Evolutionary conservation across 2,888 invertebrate species (phyloP).

Genomic region (Corythucha ciliata): DNA sequence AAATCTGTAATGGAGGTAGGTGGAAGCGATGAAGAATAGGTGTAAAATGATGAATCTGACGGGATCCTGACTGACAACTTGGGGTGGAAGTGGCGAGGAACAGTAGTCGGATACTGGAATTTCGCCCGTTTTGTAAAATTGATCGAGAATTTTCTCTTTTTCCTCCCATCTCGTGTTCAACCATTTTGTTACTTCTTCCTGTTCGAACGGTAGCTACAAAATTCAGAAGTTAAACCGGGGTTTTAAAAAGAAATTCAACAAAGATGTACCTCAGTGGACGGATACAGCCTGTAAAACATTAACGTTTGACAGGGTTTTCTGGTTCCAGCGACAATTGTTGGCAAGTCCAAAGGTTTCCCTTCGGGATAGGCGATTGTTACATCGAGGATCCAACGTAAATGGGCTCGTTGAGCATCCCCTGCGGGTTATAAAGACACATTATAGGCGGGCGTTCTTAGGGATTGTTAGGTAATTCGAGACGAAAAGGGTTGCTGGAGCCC

Average conservation of each 20-base stretch:
- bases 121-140: slow-evolving; percentile 69
- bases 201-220: slow-evolving; percentile 62
- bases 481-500: too few relatives aligned
- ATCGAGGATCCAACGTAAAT: slow-evolving; percentile 73
- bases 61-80: slow-evolving; percentile 62
- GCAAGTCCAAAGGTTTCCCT: slow-evolving; percentile 68
- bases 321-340: slow-evolving; percentile 65
- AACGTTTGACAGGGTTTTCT: slow-evolving; percentile 64
- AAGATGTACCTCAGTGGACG: slow-evolving; percentile 53
- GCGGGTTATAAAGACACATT: too few relatives aligned
- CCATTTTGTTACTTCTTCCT: slow-evolving; percentile 74
- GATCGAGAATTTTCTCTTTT: slow-evolving; percentile 75
- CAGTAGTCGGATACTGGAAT: slow-evolving; percentile 48
- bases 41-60: slow-evolving; percentile 65
- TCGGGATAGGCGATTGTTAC: slow-evolving; percentile 88
- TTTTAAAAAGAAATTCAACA: slow-evolving; percentile 20
- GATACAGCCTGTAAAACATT: slow-evolving; percentile 69
- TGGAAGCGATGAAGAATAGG: slow-evolving; percentile 68
- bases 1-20: slow-evolving; percentile 53
- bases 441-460: too few relatives aligned
- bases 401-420: not conserved
- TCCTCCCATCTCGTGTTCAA: slow-evolving; percentile 78
- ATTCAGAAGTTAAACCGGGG: not conserved
- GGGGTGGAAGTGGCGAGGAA: slow-evolving; percentile 48
- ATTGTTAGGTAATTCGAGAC: too few relatives aligned